Evolutionary conservation across 1,140 invertebrate species (phyloP).

Genomic region (Antheraea mylitta): DNA sequence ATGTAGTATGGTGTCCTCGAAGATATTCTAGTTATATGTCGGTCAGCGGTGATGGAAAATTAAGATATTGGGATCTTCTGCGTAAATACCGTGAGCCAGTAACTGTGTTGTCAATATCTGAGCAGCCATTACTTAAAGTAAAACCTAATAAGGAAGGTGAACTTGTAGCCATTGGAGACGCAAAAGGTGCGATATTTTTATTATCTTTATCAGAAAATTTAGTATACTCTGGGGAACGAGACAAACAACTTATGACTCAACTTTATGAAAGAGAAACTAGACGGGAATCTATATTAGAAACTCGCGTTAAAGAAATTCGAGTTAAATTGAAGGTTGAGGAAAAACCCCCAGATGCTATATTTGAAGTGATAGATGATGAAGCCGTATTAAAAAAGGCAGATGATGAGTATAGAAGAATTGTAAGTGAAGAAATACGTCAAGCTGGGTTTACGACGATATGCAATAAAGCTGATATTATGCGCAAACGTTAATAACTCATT

Average conservation of each 20-base stretch:
- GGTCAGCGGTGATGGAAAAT: slow-evolving; percentile 87
- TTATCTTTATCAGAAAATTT: slow-evolving; percentile 89
- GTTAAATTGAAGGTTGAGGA: slow-evolving; percentile 65
- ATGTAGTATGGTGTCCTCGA: slow-evolving; percentile 89
- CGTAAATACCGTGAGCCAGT: slow-evolving; percentile 89
- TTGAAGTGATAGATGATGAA: slow-evolving; percentile 32
- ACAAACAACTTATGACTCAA: slow-evolving; percentile 77
- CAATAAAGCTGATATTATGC: slow-evolving; percentile 7
- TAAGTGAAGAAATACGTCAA: slow-evolving; percentile 32
- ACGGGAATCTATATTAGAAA: slow-evolving; percentile 92
- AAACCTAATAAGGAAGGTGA: slow-evolving; percentile 81
- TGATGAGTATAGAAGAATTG: slow-evolving; percentile 43
- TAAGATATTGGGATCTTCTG: slow-evolving; percentile 95
- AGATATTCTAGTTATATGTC: slow-evolving; percentile 91
- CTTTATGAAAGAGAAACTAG: slow-evolving; percentile 92
- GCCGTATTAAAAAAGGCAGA: slow-evolving; percentile 30
- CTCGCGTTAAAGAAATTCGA: slow-evolving; percentile 86
- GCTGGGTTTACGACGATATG: neutral
- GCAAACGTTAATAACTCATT: slow-evolving; percentile 13
- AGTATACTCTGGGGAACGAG: slow-evolving; percentile 84
- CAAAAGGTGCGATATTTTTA: slow-evolving; percentile 86
- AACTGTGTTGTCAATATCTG: slow-evolving; percentile 65
- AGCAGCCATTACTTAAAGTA: slow-evolving; percentile 72
- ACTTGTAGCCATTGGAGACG: slow-evolving; percentile 87
- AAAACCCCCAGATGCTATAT: slow-evolving; percentile 6